These are phyloP conservation scores for Odontothrips loti DNA, from an alignment of 2,888 invertebrate genomes.

Conservation along the genomic window DNA sequence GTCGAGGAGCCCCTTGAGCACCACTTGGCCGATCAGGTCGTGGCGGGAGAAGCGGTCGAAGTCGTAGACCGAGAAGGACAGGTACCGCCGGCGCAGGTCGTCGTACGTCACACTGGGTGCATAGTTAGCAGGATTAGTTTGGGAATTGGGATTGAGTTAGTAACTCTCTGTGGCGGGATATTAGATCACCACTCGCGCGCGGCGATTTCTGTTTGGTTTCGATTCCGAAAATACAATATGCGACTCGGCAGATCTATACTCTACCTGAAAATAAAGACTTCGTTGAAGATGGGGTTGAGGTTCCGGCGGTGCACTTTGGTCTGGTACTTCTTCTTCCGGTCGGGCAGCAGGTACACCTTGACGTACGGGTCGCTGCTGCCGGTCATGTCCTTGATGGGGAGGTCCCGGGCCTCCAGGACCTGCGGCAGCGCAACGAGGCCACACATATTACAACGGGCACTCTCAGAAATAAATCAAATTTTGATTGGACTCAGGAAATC, in stretches of 20 bases:
- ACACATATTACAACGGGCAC: slow-evolving; percentile 12
- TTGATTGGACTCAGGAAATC: too few species aligned
- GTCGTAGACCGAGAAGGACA: slow-evolving; percentile 84
- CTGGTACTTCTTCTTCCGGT: slow-evolving; percentile 79
- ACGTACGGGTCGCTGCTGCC: slow-evolving; percentile 86
- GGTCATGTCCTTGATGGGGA: slow-evolving; percentile 78
- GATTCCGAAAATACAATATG: too few species aligned
- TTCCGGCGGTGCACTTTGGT: slow-evolving; percentile 79
- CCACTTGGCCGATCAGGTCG: slow-evolving; percentile 80
- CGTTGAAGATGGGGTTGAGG: slow-evolving; percentile 76
- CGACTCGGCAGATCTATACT: too few species aligned
- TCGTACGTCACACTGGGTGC: slow-evolving; percentile 64
- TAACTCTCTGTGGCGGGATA: too few species aligned
- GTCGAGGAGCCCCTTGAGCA: slow-evolving; percentile 71
- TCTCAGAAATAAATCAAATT: too few species aligned
- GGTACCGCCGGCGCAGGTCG: slow-evolving; percentile 66
- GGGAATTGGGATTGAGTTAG: too few species aligned
- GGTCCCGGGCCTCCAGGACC: slow-evolving; percentile 69
- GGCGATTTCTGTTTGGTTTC: too few species aligned
- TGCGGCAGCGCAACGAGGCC: slow-evolving; percentile 42
- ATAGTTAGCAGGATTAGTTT: too few species aligned
- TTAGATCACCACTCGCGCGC: too few species aligned
- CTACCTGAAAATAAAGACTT: slow-evolving; percentile 77
- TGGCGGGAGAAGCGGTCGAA: slow-evolving; percentile 85
- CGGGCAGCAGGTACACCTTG: slow-evolving; percentile 77